Base-by-base conservation (phyloP, 2,888 invertebrate genomes). In the Arge pagana region DNA sequence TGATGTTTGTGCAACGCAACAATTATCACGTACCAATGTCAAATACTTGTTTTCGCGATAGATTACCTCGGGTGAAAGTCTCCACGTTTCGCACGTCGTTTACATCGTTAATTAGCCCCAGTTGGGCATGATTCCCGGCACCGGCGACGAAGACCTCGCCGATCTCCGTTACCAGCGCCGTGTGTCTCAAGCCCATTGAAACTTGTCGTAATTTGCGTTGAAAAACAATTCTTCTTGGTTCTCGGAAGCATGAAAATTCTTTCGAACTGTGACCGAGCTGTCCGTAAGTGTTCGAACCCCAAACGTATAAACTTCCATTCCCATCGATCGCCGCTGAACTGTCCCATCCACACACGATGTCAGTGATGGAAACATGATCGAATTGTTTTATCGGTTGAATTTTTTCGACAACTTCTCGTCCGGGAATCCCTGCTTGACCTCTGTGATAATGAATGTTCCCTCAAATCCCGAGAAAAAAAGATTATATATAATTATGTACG, bases 241-340 rank as follows among this genome's bases (percentile, higher is more conserved):
- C 5, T 11, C 6, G 15, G 1, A n/a, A n/a, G n/a, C 5, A 11
- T 1, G 33, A 15, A 13, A 30, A 40, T 8, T 23, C 30, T 35
- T 15, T 1, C 35, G 11, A 23, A 7, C 50, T 42, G 4, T 49
- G 37, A 5, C 91, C 91, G 48, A 92, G 77, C 69, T 92, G 91
- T 15, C 90, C 88, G 70, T 85, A 86, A 55, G 81, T 80, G 72
- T 92, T 92, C 16, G 90, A 89, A 4, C 94, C 93, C 93, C 93
- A 93, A 2, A 87, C 86, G 77, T 86, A 87, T 2, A 93, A 74
- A 49, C 83, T 81, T 40, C 86, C 83, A 57, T 84, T 82, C 65
- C 83, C 81, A 18, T 88, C 85, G 15, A 91, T 80, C 33, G 87
- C 90, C 60, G 88, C 86, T 50, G 89, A 89, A 59, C 86, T 86